Percentiles rank a stretch among this genome's conserved stretches.
phyloP scores from a whole-genome alignment of 2,888 invertebrate species.

The Trissonchulus sp. region DNA sequence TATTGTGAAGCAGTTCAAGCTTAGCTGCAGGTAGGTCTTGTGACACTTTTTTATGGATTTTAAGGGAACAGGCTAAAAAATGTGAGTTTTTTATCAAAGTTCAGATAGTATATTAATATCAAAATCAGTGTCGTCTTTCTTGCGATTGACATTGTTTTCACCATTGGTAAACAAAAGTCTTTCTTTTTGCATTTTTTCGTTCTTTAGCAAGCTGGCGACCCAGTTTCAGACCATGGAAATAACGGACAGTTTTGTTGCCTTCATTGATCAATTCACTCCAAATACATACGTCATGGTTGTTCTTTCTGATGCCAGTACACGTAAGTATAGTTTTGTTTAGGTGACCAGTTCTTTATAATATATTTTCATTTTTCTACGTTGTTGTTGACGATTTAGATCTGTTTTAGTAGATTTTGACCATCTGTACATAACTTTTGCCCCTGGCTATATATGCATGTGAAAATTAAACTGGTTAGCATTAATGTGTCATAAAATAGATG shows the following conservation, averaged over 20 bases:
- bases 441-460: neutral
- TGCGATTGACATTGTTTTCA: constrained; percentile 1
- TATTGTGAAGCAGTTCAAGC: constrained; percentile 98
- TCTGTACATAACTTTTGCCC: neutral
- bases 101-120: no score
- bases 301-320: constrained; percentile 91
- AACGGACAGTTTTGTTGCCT: constrained; percentile 92
- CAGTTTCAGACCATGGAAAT: constrained; percentile 99
- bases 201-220: constrained; percentile 76
- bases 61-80: no score
- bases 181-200: neutral
- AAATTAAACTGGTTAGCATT: no score
- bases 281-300: constrained; percentile 99
- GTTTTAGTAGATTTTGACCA: neutral
- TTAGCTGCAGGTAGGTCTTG: constrained; percentile 69
- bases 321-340: constrained; percentile 56
- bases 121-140: no score
- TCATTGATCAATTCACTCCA: constrained; percentile 95
- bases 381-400: neutral
- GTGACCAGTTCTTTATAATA: neutral
- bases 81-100: neutral
- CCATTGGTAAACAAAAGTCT: neutral
- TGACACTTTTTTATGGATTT: no score
- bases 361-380: neutral
- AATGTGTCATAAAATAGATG: no score